These are phyloP conservation scores for Hecatera dysodea DNA, from an alignment of 2,888 invertebrate species.

Conservation along the genomic window DNA sequence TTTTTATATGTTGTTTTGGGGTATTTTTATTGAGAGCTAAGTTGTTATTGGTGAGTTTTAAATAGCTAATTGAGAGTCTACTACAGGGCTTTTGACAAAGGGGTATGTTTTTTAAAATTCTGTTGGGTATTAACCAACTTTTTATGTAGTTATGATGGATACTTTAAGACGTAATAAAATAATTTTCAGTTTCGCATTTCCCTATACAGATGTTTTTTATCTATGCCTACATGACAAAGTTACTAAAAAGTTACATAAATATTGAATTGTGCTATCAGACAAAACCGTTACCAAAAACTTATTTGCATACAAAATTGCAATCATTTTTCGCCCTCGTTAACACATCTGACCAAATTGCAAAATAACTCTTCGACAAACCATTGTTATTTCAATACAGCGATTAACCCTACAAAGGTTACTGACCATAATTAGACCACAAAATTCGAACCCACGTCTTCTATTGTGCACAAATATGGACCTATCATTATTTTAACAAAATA, in stretches of 20 bases:
- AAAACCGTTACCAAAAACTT: constrained; percentile 7
- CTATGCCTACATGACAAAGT: no score
- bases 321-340: constrained; percentile 8
- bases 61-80: constrained; percentile 40
- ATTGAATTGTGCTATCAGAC: background rate
- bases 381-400: constrained; percentile 52
- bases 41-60: constrained; percentile 56
- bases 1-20: constrained; percentile 70
- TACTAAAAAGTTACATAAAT: background rate
- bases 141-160: background rate
- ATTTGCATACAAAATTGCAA: constrained; percentile 38
- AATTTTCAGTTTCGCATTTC: no score
- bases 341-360: constrained; percentile 32
- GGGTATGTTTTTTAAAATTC: background rate
- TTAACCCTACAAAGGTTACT: constrained; percentile 65
- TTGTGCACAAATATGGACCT: constrained; percentile 71
- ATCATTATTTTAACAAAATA: constrained; percentile 87
- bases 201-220: no score
- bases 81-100: constrained; percentile 24
- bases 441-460: constrained; percentile 70
- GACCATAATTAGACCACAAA: constrained; percentile 74
- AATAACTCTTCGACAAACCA: constrained; percentile 40
- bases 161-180: constrained; percentile 11
- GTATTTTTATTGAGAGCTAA: constrained; percentile 60
- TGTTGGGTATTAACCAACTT: background rate